Evolutionary conservation across 2,888 invertebrate species (phyloP), one percentile per base, ranked within the genome.

Genomic region (Diploptera punctata): DNA sequence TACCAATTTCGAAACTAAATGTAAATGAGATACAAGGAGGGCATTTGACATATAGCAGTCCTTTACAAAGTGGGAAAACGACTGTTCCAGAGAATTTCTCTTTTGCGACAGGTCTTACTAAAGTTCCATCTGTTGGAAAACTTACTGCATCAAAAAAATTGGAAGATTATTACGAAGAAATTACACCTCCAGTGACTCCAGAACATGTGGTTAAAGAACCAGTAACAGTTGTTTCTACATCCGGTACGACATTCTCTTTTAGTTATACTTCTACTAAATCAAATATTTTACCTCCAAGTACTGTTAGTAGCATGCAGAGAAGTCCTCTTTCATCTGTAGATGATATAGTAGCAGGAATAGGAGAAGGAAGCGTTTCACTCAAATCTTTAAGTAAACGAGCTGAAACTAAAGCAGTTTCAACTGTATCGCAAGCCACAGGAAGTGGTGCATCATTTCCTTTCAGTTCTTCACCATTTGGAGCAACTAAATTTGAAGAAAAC

Each of bases 281-380:
- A 21, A 3, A 16, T 38, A 31, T 24, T 16, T 3, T 21, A 18
- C 26, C 26, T n/a, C 19, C 29, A 44, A 47, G 29, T 47, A n/a
- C 18, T 26, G 26, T 10, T 26, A 1, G n/a, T 26, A 18, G 29
- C 5, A 21, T 62, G 5, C 77, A 43, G 72, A 80, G 79, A 57
- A 80, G 77, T 76, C 80, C 82, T 0, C 72, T 83, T 2, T 79
- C 81, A 29, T 81, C 81, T 0, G 74, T 83, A n/a, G 80, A 81
- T 61, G 81, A 78, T 61, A 79, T 83, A 5, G 81, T 83, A 7
- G 80, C 81, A 1, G 80, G 80, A 38, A 79, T 82, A 24, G 62
- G 70, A 16, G 49, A 70, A 18, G 54, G 5, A 3, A 65, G n/a
- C n/a, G n/a, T n/a, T 65, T 13, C 7, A 3, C 1, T n/a, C 24